Base-by-base conservation (phyloP, 2,113 vertebrate species). In the Rhea pennata region DNA sequence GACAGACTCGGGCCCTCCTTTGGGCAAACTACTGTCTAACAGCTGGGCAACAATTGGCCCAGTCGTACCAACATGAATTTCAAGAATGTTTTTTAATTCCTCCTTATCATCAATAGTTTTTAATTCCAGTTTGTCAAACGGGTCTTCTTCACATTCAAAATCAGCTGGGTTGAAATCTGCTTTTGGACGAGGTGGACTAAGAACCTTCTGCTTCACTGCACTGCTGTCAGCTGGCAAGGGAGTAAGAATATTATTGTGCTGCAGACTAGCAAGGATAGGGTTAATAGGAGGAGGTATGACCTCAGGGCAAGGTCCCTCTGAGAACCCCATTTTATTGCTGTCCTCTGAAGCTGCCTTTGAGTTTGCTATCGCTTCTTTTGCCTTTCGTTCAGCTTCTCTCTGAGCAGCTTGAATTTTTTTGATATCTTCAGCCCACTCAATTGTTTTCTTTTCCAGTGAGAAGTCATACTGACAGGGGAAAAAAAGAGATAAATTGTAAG, bases 121-220 rank as follows among this genome's bases (percentile, higher is more conserved):
- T 93, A 99, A 98, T 95, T 99, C 99, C 84, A 99, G 96, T 96
- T 99, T 99, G 97, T 99, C 99, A 94, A 99, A 99, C 0, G 99
- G 99, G 94, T 99, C 99, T 95, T 99, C 99, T 97, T 99, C 99
- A 54, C 99, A 98, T 98, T 99, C 99, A 81, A 99, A 99, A 95
- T 99, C 99, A 61, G 99, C 99, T 66, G 99, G 98, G 94, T 99
- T 99, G 97, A 99, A 99, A 85, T 98, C 99, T 97, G 94, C 97
- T 85, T 98, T 98, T 40, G 97, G 94, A 67, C 81, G 82, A 71
- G 98, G 98, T 22, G 99, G 98, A 95, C 98, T 99, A 46, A 99
- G 98, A 75, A 93, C 97, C 95, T 97, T 98, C 82, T 96, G 98
- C 61, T 98, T 98, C 27, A 87, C 89, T 70, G 94, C 40, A 24